phyloP scores from a whole-genome alignment of 2,888 invertebrate genomes.

The Molanna angustata region DNA sequence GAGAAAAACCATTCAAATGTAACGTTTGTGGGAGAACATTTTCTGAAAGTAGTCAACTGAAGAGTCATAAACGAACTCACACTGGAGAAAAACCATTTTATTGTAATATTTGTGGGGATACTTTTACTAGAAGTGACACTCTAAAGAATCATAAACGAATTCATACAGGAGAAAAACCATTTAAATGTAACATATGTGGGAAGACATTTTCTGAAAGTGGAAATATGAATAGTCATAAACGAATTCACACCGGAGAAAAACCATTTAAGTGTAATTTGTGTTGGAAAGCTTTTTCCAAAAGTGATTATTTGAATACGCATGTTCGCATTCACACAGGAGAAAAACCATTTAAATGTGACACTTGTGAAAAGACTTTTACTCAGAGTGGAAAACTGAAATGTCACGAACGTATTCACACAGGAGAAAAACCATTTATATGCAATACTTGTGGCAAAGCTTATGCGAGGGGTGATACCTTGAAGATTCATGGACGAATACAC shows the following conservation, averaged over 20 bases:
- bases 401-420: neutral
- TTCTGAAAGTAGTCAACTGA: neutral
- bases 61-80: neutral
- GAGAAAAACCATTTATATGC: too few species aligned
- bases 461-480: too few species aligned
- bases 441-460: too few species aligned
- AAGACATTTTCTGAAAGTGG: neutral
- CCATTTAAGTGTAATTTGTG: neutral
- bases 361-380: neutral
- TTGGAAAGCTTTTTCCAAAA: neutral
- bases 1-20: neutral
- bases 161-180: constrained; percentile 2
- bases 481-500: too few species aligned
- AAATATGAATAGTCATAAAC: neutral
- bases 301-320: neutral
- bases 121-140: neutral
- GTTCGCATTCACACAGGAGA: constrained; percentile 1
- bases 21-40: neutral
- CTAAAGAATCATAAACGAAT: neutral
- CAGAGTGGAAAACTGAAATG: neutral
- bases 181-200: neutral
- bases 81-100: neutral
- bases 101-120: neutral
- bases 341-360: neutral
- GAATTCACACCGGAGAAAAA: constrained; percentile 1